Base-by-base conservation (phyloP, 2,888 invertebrate genomes). In the Rhamphomyia laevipes region DNA sequence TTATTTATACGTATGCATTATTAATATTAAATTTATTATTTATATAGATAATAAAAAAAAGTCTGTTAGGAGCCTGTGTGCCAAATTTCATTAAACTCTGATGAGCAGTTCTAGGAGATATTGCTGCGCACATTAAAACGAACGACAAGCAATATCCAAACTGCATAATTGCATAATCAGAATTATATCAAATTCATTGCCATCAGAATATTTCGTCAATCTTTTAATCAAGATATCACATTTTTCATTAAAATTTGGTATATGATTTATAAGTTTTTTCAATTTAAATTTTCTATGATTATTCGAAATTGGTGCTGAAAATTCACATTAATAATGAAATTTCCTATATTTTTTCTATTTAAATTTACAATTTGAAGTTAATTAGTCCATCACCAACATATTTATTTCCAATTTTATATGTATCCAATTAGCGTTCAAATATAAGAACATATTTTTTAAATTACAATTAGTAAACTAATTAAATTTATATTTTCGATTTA, bases 311-410 rank as follows among this genome's bases (percentile, higher is more conserved):
- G 35, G 35, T 3, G 35, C 35, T 35, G 35, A 13, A 35, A 35
- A 2, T n/a, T n/a, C n/a, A n/a, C n/a, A n/a, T n/a, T n/a, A n/a
- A n/a, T n/a, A n/a, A n/a, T n/a, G n/a, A n/a, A n/a, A n/a, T n/a
- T n/a, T n/a, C n/a, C n/a, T n/a, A n/a, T n/a, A n/a, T n/a, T n/a
- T n/a, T n/a, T n/a, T n/a, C n/a, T n/a, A n/a, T n/a, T 35, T 2
- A 35, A n/a, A 35, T 13, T 13, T 42, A 65, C 65, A 58, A 49
- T 65, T 66, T 7, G 66, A 66, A 9, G 66, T n/a, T 67, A 44
- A 68, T 67, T 21, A 66, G 57, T 1, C 66, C 66, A 51, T 68
- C 65, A 13, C 68, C 66, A 45, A 68, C 61, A 27, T 66, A 63
- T 3, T 57, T 55, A 9, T 65, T 60, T 54, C 68, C 58, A 31